These are phyloP conservation scores for Schizotus pectinicornis DNA, from an alignment of 2,888 invertebrate species.

Conservation along the genomic window DNA sequence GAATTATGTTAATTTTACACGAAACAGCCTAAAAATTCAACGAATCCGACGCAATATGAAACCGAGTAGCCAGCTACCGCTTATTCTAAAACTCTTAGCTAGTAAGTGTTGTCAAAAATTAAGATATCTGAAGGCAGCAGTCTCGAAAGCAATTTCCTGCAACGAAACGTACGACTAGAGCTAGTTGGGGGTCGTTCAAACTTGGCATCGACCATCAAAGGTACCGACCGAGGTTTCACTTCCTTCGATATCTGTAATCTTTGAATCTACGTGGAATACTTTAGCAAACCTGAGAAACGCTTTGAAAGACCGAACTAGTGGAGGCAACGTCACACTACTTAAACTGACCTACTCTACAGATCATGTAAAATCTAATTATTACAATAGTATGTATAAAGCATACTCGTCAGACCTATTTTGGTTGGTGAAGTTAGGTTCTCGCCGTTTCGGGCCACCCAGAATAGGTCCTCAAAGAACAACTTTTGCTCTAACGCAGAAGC, in stretches of 20 bases:
- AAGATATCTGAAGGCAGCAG: no score
- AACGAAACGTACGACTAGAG: no score
- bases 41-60: not conserved
- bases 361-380: constrained; percentile 44
- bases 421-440: constrained; percentile 7
- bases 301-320: not conserved
- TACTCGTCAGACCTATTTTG: constrained; percentile 6
- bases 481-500: constrained; percentile 19
- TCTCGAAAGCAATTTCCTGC: no score
- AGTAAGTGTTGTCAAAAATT: not conserved
- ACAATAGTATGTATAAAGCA: constrained; percentile 12
- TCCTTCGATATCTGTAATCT: no score
- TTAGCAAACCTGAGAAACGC: constrained; percentile 14
- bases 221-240: no score
- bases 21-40: not conserved
- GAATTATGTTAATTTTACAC: not conserved
- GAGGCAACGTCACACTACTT: constrained; percentile 22
- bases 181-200: no score
- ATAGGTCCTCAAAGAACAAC: constrained; percentile 7
- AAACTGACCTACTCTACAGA: constrained; percentile 32
- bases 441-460: not conserved
- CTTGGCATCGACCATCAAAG: no score
- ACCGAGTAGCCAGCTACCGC: constrained; percentile 22
- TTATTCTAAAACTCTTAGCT: constrained; percentile 7
- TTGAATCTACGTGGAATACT: no score